Base-by-base conservation (phyloP, 2,113 vertebrate genomes). In the Sylvicapra grimmia region DNA sequence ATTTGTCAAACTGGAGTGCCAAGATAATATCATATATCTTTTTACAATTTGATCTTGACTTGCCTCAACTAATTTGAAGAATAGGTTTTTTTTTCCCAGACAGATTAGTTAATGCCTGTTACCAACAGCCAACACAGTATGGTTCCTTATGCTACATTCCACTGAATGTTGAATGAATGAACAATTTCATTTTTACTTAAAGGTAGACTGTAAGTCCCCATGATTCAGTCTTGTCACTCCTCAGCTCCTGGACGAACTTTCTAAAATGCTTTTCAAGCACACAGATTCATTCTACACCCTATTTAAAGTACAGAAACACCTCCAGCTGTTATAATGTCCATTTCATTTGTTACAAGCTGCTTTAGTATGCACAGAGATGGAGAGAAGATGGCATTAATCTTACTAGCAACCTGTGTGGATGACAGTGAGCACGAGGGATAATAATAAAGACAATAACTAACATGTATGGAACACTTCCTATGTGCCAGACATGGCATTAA, bases 21-120 rank as follows among this genome's bases (percentile, higher is more conserved):
- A 36, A 54, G 36, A 40, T 58, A 89, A 85, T 33, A 65, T n/a
- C 49, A 86, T 51, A 68, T n/a, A 83, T 75, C 29, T 49, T 93
- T 84, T 92, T 21, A 90, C 23, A 94, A n/a, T 82, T 49, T 59
- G 51, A 92, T 87, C 72, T 75, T 89, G 51, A 36, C 19, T 89
- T 63, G 14, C 29, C 93, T 94, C n/a, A 84, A 23, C 33, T 94
- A 89, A 97, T 89, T 40, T 80, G 18, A 97, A 77, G 14, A 94
- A 72, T 6, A 90, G 4, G 47, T 75, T 75, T 86, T 53, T 61
- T 23, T 25, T 63, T 93, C 75, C 61, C 72, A 79, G 92, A 80
- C 23, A 59, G 29, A 88, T 75, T 63, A 13, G 36, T 68, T 94
- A 89, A 58, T 19, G 27, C 54, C 82, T 97, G 3, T 68, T 44